Base-by-base conservation (phyloP, 23 tunicate species). In the Halocynthia aurantium region DNA sequence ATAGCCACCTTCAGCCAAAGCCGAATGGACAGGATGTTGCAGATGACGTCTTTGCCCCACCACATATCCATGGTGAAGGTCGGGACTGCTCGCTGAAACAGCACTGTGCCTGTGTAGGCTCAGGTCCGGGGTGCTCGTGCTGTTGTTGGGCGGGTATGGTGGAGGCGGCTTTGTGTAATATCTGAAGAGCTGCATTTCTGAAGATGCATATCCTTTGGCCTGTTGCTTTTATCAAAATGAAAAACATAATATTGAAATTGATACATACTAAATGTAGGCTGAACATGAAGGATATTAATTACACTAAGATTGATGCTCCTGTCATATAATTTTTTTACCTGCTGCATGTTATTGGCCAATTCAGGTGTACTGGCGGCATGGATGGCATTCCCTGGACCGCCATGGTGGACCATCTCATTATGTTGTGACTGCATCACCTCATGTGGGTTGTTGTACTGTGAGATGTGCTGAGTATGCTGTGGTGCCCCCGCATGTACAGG, bases 41-140 rank as follows among this genome's bases (percentile, higher is more conserved):
- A 74, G 57, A 53, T 74, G 66, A 8, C 6, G 31, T 17, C 78
- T 52, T 15, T 65, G 70, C 19, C 78, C 78, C 10, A 64, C 64
- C 9, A 56, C 58, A 52, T 65, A 15, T 0, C 83, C 96, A 8
- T 79, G 67, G 55, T 89, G 88, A n/a, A 89, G 77, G 21, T 89
- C 88, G 18, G 96, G 96, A 51, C 77, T 89, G 67, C 96, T 89
- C 52, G 88, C 96, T 7, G 96, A 89, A 22, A 89, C 87, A 6
- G 74, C 86, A 22, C 73, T 83, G 56, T 83, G 83, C 57, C 82
- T 69, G 44, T 89, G 84, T 9, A 52, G 79, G 78, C 80, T 80
- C 11, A 89, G 73, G 62, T 89, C 96, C 18, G 96, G 96, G 69
- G 96, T 89, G 75, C 96, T 89, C 7, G 96, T 80, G 78, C 96